Conservation (phyloP, 2,888 invertebrate genomes). For the Gonocerus acuteangulatus region DNA sequence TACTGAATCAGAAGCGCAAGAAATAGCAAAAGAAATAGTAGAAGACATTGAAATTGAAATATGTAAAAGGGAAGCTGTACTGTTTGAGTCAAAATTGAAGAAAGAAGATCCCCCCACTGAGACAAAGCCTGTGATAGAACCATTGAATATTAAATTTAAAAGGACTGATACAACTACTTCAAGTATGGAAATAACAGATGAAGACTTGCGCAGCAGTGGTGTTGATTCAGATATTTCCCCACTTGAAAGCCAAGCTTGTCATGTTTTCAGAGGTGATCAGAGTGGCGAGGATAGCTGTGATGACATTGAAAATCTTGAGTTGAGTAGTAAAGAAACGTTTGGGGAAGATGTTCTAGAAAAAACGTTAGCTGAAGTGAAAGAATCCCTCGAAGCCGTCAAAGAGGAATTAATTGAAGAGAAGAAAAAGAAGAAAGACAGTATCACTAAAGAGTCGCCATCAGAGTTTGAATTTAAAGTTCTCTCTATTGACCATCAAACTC, state of each 20-base stretch:
- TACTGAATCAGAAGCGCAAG: conserved; percentile 48
- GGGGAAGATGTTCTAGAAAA: conserved; percentile 51
- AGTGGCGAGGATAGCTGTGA: conserved; percentile 35
- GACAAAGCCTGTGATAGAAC: conserved; percentile 41
- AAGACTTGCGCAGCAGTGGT: conserved; percentile 63
- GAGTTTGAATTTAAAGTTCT: conserved; percentile 62
- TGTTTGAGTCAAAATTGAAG: conserved; percentile 28
- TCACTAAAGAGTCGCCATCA: conserved; percentile 60
- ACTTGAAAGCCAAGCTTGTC: conserved; percentile 49
- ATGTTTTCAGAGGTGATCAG: conserved; percentile 26
- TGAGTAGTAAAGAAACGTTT: conserved; percentile 25
- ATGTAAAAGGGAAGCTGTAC: conserved; percentile 42
- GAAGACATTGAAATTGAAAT: conserved; percentile 51
- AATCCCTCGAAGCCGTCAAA: conserved; percentile 61
- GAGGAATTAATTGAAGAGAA: conserved; percentile 61
- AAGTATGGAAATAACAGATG: conserved; percentile 54
- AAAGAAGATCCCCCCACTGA: background rate
- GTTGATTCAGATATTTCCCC: conserved; percentile 59
- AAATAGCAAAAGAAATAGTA: conserved; percentile 48
- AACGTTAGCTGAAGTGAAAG: conserved; percentile 63
- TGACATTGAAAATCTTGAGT: conserved; percentile 36
- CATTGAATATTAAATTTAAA: conserved; percentile 44
- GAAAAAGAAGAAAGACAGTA: conserved; percentile 52
- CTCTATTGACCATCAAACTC: conserved; percentile 36
- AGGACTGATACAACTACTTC: conserved; percentile 48